Evolutionary conservation across 2,888 invertebrate species (phyloP).

Genomic region (Prenolepis imparis): DNA sequence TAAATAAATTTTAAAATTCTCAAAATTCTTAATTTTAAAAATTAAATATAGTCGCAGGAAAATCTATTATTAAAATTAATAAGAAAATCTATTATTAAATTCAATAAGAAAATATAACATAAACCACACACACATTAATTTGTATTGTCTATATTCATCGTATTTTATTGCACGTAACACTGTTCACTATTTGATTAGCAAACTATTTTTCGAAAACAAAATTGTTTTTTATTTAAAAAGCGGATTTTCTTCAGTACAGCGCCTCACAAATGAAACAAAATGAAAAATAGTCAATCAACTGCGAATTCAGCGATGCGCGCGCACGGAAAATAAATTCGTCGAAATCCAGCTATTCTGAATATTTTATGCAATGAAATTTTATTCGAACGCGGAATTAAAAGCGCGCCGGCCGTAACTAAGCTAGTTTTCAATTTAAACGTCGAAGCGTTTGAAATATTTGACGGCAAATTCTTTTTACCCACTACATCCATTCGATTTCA

Average conservation of each 20-base stretch:
- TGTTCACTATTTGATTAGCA: slow-evolving; percentile 34
- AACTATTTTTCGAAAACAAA: slow-evolving; percentile 38
- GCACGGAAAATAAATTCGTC: slow-evolving; percentile 36
- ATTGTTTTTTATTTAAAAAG: slow-evolving; percentile 17
- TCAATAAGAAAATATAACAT: not conserved
- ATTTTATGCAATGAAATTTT: slow-evolving; percentile 53
- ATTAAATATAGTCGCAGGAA: not conserved
- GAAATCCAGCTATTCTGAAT: slow-evolving; percentile 46
- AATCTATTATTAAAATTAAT: not conserved
- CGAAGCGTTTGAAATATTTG: slow-evolving; percentile 43
- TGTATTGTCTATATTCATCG: not conserved
- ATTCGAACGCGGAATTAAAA: slow-evolving; percentile 41
- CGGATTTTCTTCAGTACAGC: slow-evolving; percentile 7
- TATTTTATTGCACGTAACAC: not conserved
- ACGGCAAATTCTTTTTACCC: slow-evolving; percentile 18
- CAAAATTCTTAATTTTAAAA: not conserved
- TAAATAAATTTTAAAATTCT: not conserved
- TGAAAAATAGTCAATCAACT: slow-evolving; percentile 49
- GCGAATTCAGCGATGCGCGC: slow-evolving; percentile 25
- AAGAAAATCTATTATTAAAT: not conserved
- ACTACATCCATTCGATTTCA: not conserved
- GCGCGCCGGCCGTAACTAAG: slow-evolving; percentile 6
- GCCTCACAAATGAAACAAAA: slow-evolving; percentile 29
- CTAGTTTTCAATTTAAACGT: slow-evolving; percentile 45
- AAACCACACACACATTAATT: no score